These are phyloP conservation scores for Bovichtus variegatus DNA, from an alignment of 2,797 vertebrate genomes.

Conservation along the genomic window DNA sequence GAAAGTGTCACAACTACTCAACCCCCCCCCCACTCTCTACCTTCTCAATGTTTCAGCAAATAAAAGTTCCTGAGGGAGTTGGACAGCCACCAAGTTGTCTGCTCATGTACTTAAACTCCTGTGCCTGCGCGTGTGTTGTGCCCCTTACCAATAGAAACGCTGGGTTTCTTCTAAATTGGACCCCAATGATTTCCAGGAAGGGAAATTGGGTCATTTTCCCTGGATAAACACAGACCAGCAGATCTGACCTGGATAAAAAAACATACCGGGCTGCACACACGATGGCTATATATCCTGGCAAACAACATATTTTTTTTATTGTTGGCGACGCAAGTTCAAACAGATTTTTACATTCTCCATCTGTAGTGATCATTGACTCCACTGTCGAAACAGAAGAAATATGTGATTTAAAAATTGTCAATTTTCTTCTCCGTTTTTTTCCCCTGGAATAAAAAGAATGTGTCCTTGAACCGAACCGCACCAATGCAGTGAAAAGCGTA, in stretches of 20 bases:
- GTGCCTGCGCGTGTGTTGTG: background rate
- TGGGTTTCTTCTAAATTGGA: conserved; percentile 33
- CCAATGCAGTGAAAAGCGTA: background rate
- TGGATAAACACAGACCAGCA: conserved; percentile 23
- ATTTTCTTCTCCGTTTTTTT: too few species aligned
- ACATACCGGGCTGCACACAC: background rate
- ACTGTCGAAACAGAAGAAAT: background rate
- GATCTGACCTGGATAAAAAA: conserved; percentile 4
- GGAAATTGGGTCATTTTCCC: conserved; percentile 27
- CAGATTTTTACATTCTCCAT: background rate
- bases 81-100: conserved; percentile 4
- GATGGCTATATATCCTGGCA: conserved; percentile 5
- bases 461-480: background rate
- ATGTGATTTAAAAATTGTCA: too few species aligned
- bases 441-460: background rate
- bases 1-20: background rate
- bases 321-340: background rate
- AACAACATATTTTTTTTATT: conserved; percentile 16
- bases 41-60: background rate
- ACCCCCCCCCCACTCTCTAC: background rate
- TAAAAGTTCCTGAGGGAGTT: conserved; percentile 13
- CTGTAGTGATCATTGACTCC: conserved; percentile 1
- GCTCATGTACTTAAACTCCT: background rate
- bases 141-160: background rate
- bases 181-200: conserved; percentile 22